Evolutionary conservation across 1,140 invertebrate genomes (phyloP).

Genomic region (Metopolophium dirhodum): DNA sequence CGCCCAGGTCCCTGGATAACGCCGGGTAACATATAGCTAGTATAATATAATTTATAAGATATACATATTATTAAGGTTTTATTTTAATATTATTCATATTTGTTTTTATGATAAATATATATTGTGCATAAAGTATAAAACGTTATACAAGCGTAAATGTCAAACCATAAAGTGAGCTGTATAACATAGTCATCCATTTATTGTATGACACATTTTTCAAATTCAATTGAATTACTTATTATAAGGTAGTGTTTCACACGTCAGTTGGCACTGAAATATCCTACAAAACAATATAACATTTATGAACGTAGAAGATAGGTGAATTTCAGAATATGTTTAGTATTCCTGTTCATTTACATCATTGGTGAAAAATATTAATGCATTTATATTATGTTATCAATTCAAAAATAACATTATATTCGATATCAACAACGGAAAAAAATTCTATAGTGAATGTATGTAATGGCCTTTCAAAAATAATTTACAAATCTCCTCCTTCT

Average conservation of each 20-base stretch:
- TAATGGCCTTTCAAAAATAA: background rate
- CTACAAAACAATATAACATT: background rate
- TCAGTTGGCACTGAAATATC: background rate
- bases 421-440: background rate
- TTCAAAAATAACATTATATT: background rate
- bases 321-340: background rate
- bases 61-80: background rate
- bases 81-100: too few species aligned
- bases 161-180: background rate
- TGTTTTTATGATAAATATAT: background rate
- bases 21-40: too few species aligned
- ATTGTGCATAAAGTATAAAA: slow-evolving; percentile 7
- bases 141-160: background rate
- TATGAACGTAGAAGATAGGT: background rate
- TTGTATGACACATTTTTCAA: background rate
- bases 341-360: background rate
- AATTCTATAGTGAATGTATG: background rate
- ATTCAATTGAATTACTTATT: background rate
- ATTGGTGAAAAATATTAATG: background rate
- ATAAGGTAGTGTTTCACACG: background rate
- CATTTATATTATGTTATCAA: background rate
- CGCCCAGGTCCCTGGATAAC: too few species aligned
- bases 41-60: background rate
- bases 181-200: background rate
- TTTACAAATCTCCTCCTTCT: background rate